Evolutionary conservation across 1,140 invertebrate genomes (phyloP), one percentile per base, ranked within the genome.

Genomic region (Scylla paramamosain): DNA sequence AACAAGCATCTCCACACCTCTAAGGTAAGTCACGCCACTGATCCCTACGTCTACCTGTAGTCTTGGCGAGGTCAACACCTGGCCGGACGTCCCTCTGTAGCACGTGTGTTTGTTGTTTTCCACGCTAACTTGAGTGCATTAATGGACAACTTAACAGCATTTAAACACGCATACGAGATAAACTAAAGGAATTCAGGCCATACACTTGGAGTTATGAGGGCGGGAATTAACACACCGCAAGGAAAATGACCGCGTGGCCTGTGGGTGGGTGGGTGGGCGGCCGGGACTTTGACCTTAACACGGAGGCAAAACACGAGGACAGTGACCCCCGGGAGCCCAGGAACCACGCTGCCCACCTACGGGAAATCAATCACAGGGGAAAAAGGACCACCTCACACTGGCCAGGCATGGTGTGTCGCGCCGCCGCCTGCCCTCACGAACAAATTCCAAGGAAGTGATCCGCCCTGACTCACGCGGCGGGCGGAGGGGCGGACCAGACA

Each of bases 361-460:
- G 16, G 67, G 67, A 77, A 77, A 77, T 0, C n/a, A 77, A 77
- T 25, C 1, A 77, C 3, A 77, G 6, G n/a, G n/a, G n/a, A 77
- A 77, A 77, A 77, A 77, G 67, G 67, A n/a, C 67, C 10, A 59
- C 10, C 8, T n/a, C 0, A 77, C 20, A n/a, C 67, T n/a, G 20
- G 20, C 67, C 52, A 59, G 10, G 52, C 52, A 14, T 4, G 0
- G 16, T 20, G 2, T 20, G 0, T 20, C 52, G 52, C 52, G 3
- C 16, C 52, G 52, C 16, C 2, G 20, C 67, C 6, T 12, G n/a
- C 67, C 67, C 20, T 77, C 67, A 77, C 67, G 67, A 77, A 77
- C 67, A 77, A 77, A 77, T 77, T 77, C 67, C 67, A 77, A 77
- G 67, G 67, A 77, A 77, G 67, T 77, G 67, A 77, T 77, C n/a